These are phyloP conservation scores for Phasia obesa DNA, from an alignment of 2,888 invertebrate species.

Conservation along the genomic window DNA sequence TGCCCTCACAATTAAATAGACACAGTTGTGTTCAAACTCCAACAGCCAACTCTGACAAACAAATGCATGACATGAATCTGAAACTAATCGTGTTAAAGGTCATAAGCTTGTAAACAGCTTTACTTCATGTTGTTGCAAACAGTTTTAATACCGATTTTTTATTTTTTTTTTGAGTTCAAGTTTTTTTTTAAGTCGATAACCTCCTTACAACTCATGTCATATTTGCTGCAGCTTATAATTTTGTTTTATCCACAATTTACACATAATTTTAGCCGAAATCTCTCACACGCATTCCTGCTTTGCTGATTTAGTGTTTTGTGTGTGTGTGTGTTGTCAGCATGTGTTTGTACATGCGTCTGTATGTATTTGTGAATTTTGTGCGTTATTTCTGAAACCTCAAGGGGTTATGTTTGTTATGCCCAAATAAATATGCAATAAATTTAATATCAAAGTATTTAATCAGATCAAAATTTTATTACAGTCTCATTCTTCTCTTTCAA, in stretches of 20 bases:
- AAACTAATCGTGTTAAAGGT: slow-evolving; percentile 68
- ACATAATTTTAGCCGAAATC: slow-evolving; percentile 49
- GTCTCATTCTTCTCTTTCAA: slow-evolving; percentile 44
- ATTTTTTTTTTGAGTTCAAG: background rate
- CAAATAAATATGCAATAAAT: slow-evolving; percentile 71
- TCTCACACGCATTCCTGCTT: background rate
- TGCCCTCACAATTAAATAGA: background rate
- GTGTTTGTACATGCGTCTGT: too few relatives aligned
- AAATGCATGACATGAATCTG: slow-evolving; percentile 39
- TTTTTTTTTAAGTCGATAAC: slow-evolving; percentile 6
- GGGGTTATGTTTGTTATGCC: slow-evolving; percentile 69
- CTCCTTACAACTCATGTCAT: slow-evolving; percentile 23
- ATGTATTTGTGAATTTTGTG: slow-evolving; percentile 20
- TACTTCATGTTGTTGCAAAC: slow-evolving; percentile 2
- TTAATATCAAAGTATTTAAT: slow-evolving; percentile 71
- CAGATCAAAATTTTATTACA: slow-evolving; percentile 71
- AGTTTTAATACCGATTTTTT: background rate
- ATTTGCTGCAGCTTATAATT: slow-evolving; percentile 16
- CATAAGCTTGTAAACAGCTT: slow-evolving; percentile 67
- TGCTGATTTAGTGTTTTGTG: background rate
- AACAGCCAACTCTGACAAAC: background rate
- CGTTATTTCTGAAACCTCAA: slow-evolving; percentile 60
- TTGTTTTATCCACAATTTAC: slow-evolving; percentile 45
- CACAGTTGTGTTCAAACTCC: background rate
- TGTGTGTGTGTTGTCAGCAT: too few relatives aligned